phyloP scores from a whole-genome alignment of 2,113 vertebrate species.

The Sakesphorus luctuosus region DNA sequence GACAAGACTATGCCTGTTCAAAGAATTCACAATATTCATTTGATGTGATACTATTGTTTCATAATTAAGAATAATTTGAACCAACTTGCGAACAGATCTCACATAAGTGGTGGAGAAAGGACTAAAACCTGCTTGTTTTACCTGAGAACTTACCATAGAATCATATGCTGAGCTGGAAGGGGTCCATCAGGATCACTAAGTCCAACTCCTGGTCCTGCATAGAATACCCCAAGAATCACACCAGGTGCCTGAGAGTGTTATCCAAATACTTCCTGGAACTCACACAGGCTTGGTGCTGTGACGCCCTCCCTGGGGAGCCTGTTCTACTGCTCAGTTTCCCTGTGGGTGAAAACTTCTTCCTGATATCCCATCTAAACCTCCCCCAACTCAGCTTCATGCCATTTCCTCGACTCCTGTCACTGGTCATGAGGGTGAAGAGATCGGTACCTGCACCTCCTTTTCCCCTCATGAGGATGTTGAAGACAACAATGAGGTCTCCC shows the following conservation, averaged over 20 bases:
- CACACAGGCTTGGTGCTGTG: background rate
- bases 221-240: background rate
- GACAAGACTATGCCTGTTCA: background rate
- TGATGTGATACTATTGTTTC: background rate
- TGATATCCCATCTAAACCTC: background rate
- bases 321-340: background rate
- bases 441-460: background rate
- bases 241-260: background rate
- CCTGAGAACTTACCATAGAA: background rate
- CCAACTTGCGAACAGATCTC: background rate
- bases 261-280: background rate
- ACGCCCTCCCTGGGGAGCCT: background rate
- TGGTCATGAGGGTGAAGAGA: background rate
- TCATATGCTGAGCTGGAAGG: background rate
- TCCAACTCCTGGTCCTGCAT: background rate
- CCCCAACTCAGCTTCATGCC: background rate
- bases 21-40: background rate
- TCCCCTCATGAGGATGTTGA: background rate
- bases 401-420: background rate
- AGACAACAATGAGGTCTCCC: background rate
- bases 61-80: background rate
- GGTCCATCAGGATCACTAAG: background rate
- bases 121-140: background rate
- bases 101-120: background rate
- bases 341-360: background rate